phyloP scores from a whole-genome alignment of 2,888 invertebrate genomes.

The Xestia xanthographa region DNA sequence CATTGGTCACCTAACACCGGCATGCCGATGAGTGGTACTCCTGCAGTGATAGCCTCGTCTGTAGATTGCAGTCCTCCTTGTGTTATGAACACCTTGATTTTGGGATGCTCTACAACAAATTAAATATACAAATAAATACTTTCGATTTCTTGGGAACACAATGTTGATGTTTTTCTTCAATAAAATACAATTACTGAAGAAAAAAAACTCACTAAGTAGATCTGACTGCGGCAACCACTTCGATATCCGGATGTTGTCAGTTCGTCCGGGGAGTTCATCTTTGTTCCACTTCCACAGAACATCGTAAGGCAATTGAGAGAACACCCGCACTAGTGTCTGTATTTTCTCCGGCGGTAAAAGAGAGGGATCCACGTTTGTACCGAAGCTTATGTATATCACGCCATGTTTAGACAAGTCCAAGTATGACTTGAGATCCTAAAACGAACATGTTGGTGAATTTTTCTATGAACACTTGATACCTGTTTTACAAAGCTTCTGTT shows the following conservation, averaged over 20 bases:
- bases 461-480: background rate
- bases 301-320: constrained; percentile 76
- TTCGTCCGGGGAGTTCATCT: constrained; percentile 71
- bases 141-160: background rate
- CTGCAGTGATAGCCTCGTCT: constrained; percentile 81
- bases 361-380: constrained; percentile 76
- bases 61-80: constrained; percentile 85
- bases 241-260: constrained; percentile 75
- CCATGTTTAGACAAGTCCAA: constrained; percentile 76
- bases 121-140: background rate
- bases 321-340: constrained; percentile 71
- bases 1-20: constrained; percentile 83
- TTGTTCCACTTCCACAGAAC: constrained; percentile 80
- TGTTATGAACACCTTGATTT: constrained; percentile 82
- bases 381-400: constrained; percentile 79
- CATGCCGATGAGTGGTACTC: constrained; percentile 81
- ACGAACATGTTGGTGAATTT: constrained; percentile 14
- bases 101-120: constrained; percentile 78
- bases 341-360: constrained; percentile 70
- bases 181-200: background rate
- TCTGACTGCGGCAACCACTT: constrained; percentile 82
- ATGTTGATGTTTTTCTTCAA: background rate
- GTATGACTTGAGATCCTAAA: constrained; percentile 75
- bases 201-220: constrained; percentile 65
- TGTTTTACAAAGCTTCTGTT: background rate